These are phyloP conservation scores for Catharus bicknelli DNA, from an alignment of 2,113 vertebrate genomes.

Conservation along the genomic window DNA sequence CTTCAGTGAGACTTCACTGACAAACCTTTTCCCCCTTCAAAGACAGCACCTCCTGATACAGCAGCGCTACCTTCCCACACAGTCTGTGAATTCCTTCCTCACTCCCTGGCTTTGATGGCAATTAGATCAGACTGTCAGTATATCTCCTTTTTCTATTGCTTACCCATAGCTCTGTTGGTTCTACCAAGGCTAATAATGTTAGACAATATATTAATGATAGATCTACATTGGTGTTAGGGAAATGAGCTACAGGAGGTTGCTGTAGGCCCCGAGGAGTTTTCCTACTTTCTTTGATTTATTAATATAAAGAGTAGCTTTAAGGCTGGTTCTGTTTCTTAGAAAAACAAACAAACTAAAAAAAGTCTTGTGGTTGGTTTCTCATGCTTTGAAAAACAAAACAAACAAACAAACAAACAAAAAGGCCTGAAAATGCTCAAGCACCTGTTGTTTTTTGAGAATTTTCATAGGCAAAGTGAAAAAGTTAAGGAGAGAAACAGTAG, in stretches of 20 bases:
- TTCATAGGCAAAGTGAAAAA: neutral
- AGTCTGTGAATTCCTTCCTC: neutral
- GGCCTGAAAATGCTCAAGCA: neutral
- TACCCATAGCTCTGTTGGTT: neutral
- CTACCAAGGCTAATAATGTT: neutral
- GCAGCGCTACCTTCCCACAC: neutral
- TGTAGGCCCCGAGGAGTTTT: slow-evolving; percentile 38
- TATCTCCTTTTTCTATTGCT: neutral
- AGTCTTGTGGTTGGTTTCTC: slow-evolving; percentile 3
- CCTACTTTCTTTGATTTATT: slow-evolving; percentile 45
- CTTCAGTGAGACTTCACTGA: neutral
- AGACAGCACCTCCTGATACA: neutral
- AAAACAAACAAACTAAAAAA: neutral
- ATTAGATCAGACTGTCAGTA: neutral
- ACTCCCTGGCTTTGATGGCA: neutral
- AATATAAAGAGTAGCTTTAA: slow-evolving; percentile 45
- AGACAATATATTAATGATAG: neutral
- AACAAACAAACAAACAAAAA: too few species aligned
- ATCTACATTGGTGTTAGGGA: neutral
- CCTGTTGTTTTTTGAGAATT: neutral
- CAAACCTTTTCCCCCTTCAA: neutral
- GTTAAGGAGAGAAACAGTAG: neutral
- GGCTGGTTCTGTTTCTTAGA: slow-evolving; percentile 11
- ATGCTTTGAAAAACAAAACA: neutral
- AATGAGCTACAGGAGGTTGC: slow-evolving; percentile 46